Base-by-base conservation (phyloP, 2,113 vertebrate species). In the Tursiops truncatus region DNA sequence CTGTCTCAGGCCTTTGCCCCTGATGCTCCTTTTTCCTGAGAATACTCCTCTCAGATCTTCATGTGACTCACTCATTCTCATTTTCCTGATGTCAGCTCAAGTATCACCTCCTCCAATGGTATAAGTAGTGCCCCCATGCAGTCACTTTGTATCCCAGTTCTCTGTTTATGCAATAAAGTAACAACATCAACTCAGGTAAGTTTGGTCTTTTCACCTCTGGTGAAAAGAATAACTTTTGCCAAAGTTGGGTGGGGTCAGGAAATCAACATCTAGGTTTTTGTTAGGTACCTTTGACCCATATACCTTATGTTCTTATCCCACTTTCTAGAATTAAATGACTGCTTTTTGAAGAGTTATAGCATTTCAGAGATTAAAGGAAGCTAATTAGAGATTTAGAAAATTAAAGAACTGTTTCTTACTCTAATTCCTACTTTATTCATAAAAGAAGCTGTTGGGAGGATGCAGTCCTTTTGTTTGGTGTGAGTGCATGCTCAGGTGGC, bases 351-450 rank as follows among this genome's bases (percentile, higher is more conserved):
- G 81, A 89, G 13, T 38, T 50, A 67, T 0, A 21, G 31, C 31
- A 86, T 96, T 97, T 97, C 36, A 84, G 28, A 88, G 33, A 44
- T 90, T 84, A 92, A 67, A 88, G 26, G 44, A 89, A 91, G 44
- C 58, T 94, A 95, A 82, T 80, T 67, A 53, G 21, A 96, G 47
- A 90, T 71, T 23, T 85, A 94, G 65, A 84, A 80, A 92, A 76
- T 70, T 38, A 82, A 96, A 81, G 41, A 95, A 47, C 31, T 44
- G 28, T 81, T 91, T 71, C 53, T 41, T 68, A 83, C 50, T 83
- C 28, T 73, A 2, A 74, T 90, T 90, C 50, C 58, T 92, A 15
- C 62, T 79, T 80, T 60, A 41, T 80, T 82, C 50, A 15, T 74
- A 23, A 67, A 90, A 88, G 68, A 18, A 94, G 8, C 60, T 38